Evolutionary conservation across 2,113 vertebrate genomes (phyloP), one percentile per base, ranked within the genome.

Genomic region (Melanocharis versteri): DNA sequence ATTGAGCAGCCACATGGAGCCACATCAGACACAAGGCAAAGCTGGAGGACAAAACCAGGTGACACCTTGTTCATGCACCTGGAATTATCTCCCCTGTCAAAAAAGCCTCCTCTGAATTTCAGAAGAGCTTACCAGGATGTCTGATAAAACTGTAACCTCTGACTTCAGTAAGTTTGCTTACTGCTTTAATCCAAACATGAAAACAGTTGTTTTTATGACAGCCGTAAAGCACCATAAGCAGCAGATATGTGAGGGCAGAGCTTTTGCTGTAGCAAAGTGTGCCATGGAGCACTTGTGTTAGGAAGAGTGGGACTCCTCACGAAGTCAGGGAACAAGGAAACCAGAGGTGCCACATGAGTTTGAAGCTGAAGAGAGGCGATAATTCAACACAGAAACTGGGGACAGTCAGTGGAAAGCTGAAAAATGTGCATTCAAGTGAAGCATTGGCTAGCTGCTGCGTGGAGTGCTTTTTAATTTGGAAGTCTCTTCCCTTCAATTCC

Each of bases 271-370:
- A 82, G n/a, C 14, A 61, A 70, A 70, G 10, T 19, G 7, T 65
- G 33, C 13, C 18, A 3, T n/a, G 22, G 10, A 83, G 20, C 18
- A 42, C 15, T 1, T 9, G 23, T 15, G 20, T 31, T n/a, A 53
- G 20, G 7, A 19, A 39, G 23, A 40, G 26, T 58, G 14, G 15
- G 16, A 65, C 12, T 72, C 22, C 40, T 65, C 26, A 17, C 27
- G 30, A 11, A 62, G 11, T 22, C 33, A 48, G 22, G 7, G 6
- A 76, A 47, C 10, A 86, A 42, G 50, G 7, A 84, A 72, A 61
- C 9, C 35, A 80, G 35, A 42, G 14, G 19, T 42, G 6, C 33
- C 50, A 39, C 0, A 0, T 3, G 4, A 30, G 3, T 50, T 60
- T 51, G 28, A 92, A 50, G 30, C 19, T 56, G 11, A 23, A 83